phyloP scores from a whole-genome alignment of 1,140 invertebrate species.

The Apis dorsata region DNA sequence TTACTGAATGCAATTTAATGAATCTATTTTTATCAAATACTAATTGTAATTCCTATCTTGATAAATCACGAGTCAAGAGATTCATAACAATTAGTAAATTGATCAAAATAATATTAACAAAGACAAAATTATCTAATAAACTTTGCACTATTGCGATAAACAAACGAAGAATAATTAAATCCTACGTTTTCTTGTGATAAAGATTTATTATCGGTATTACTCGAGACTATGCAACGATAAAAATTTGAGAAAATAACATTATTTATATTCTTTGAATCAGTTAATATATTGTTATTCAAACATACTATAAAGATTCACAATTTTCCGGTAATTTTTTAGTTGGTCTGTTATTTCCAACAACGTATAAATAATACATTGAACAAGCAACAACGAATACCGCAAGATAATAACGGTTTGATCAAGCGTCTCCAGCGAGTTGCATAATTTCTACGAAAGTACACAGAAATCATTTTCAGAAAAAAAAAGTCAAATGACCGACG shows the following conservation, averaged over 20 bases:
- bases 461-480: not conserved
- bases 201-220: not conserved
- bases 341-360: not conserved
- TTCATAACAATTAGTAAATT: too few relatives aligned
- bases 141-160: not conserved
- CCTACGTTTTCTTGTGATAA: not conserved
- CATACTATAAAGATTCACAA: not conserved
- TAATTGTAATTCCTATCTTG: too few relatives aligned
- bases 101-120: too few relatives aligned
- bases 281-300: not conserved
- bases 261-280: not conserved
- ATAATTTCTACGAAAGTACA: constrained; percentile 7
- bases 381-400: not conserved
- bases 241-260: too few relatives aligned
- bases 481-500: not conserved
- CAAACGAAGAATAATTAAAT: too few relatives aligned
- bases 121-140: not conserved
- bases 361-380: not conserved
- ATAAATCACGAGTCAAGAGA: too few relatives aligned
- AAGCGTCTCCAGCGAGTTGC: constrained; percentile 2
- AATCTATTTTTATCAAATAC: too few relatives aligned
- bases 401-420: constrained; percentile 30
- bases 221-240: too few relatives aligned
- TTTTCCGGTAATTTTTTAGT: not conserved
- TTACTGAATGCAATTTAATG: too few relatives aligned